Base-by-base conservation (phyloP, 2,113 vertebrate species). In the Todiramphus chloris region DNA sequence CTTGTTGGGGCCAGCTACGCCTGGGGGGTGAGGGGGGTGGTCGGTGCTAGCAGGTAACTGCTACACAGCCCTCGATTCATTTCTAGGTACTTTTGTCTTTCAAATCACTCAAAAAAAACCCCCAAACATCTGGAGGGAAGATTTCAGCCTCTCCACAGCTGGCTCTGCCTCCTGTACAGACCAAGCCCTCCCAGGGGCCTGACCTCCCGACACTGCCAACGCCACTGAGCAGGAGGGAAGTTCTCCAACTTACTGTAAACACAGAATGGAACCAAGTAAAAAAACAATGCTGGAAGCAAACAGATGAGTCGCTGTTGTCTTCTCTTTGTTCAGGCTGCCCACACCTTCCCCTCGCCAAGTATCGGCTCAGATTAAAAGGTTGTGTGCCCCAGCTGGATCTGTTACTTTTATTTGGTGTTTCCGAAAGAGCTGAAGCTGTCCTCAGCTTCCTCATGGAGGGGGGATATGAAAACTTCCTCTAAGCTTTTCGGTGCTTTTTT, bases 231-330 rank as follows among this genome's bases (percentile, higher is more conserved):
- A 58, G 83, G 58, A 68, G 31, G 9, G 37, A 68, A 62, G 17
- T 43, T 74, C 46, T 31, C 53, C 3, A 0, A 7, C 23, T 75
- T 39, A 14, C 39, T 89, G 58, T 72, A 48, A 92, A 87, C 35
- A 53, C 89, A 84, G 39, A 50, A 39, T 48, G 35, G 44, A 62
- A 78, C 1, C 13, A 7, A 92, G 87, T 78, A 53, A 53, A 94
- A 94, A 87, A 63, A 96, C 81, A 64, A 55, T 35, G 4, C n/a
- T 75, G 33, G 41, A 89, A 89, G 85, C 92, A 88, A 85, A 83
- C 0, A 4, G 58, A 10, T 44, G 78, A 81, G 33, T 46, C 43
- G 44, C 43, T 84, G 5, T 46, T 68, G 33, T 83, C 31, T 48
- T 73, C 24, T 86, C 19, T 51, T 87, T 21, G 5, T 64, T 87